Evolutionary conservation across 1,140 invertebrate species (phyloP).

Genomic region (Gryon sp.): DNA sequence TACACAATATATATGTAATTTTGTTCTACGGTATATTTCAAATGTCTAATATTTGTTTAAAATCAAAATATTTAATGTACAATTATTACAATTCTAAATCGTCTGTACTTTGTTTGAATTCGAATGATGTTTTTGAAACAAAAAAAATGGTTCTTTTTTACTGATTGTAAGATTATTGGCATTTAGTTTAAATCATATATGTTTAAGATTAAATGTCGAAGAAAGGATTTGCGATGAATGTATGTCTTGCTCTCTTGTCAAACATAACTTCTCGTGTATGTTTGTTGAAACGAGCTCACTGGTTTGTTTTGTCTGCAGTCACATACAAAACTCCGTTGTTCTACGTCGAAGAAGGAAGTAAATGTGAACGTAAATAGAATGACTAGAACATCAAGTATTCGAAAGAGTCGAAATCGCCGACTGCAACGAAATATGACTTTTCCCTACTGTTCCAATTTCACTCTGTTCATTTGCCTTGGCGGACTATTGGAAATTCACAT

Average conservation of each 20-base stretch:
- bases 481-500: neutral
- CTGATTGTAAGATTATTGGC: too few species aligned
- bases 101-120: too few species aligned
- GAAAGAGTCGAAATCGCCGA: constrained; percentile 39
- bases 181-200: too few species aligned
- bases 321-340: constrained; percentile 44
- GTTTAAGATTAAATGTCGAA: too few species aligned
- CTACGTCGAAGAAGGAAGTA: constrained; percentile 47
- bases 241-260: neutral
- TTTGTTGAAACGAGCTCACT: constrained; percentile 21
- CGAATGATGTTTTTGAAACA: too few species aligned
- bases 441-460: constrained; percentile 10
- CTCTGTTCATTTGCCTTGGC: neutral
- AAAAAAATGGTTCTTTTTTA: too few species aligned
- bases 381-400: constrained; percentile 49
- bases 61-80: too few species aligned
- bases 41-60: too few species aligned
- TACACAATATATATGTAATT: too few species aligned
- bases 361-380: constrained; percentile 51
- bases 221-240: neutral
- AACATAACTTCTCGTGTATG: neutral
- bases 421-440: constrained; percentile 42
- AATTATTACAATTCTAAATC: too few species aligned
- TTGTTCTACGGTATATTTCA: too few species aligned
- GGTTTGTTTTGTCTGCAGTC: constrained; percentile 45